Evolutionary conservation across 2,797 vertebrate genomes (phyloP).

Genomic region (Gadopsis bispinosus): DNA sequence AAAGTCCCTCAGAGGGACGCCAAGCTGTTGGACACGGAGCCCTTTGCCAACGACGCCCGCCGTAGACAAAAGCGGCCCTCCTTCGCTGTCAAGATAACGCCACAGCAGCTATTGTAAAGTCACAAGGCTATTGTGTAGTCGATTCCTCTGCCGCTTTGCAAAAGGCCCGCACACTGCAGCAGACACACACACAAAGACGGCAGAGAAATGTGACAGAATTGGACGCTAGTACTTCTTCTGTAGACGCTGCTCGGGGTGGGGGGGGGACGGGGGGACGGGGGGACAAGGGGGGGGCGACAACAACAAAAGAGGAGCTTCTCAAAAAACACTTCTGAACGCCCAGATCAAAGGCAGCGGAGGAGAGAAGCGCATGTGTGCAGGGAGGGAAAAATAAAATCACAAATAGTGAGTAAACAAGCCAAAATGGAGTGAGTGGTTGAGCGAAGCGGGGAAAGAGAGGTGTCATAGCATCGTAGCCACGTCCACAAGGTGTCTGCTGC

Average conservation of each 20-base stretch:
- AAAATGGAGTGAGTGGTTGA: conserved; percentile 57
- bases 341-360: conserved; percentile 75
- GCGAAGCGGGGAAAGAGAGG: conserved; percentile 46
- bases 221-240: conserved; percentile 73
- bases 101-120: conserved; percentile 76
- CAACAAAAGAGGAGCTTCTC: conserved; percentile 77
- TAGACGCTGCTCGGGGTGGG: conserved; percentile 63
- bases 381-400: conserved; percentile 51
- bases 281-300: too few species aligned
- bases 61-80: conserved; percentile 79
- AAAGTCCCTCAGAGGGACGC: conserved; percentile 45
- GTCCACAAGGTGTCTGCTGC: conserved; percentile 58
- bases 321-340: conserved; percentile 77
- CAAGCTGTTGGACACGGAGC: conserved; percentile 64
- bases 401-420: conserved; percentile 71
- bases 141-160: conserved; percentile 65
- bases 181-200: conserved; percentile 63
- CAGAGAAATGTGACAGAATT: conserved; percentile 78
- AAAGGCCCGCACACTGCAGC: conserved; percentile 57
- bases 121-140: conserved; percentile 76
- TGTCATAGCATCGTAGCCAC: conserved; percentile 66
- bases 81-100: conserved; percentile 82
- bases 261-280: conserved; percentile 64
- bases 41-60: conserved; percentile 57
- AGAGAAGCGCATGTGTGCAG: conserved; percentile 41